A percentile compares a stretch with the other conserved stretches of the same genome.
These are phyloP conservation scores for Nesidiocoris tenuis DNA, from an alignment of 2,888 invertebrate species.

Conservation along the genomic window DNA sequence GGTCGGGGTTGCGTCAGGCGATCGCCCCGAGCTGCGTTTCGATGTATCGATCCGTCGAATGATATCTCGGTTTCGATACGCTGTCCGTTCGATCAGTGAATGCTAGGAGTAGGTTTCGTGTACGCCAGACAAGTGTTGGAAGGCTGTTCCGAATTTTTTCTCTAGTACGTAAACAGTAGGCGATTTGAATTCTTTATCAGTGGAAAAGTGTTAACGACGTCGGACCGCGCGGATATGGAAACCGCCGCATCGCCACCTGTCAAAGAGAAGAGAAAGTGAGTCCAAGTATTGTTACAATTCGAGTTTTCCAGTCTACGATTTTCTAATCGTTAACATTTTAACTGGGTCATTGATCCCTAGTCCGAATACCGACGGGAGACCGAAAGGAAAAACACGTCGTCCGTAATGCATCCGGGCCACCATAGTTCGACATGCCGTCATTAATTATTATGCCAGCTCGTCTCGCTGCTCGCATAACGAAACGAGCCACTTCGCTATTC, in stretches of 20 bases:
- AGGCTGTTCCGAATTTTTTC: no score
- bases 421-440: no score
- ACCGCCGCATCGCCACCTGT: not conserved
- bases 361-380: no score
- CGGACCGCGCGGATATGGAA: slow-evolving; percentile 10
- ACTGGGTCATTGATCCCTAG: slow-evolving; percentile 32
- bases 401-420: no score
- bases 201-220: not conserved
- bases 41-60: slow-evolving; percentile 27
- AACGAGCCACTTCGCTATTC: no score
- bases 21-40: not conserved
- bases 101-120: slow-evolving; percentile 11
- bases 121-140: no score
- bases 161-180: not conserved
- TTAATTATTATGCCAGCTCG: no score
- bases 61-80: slow-evolving; percentile 23
- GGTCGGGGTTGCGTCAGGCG: not conserved
- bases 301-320: slow-evolving; percentile 14
- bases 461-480: no score
- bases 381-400: no score
- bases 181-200: not conserved
- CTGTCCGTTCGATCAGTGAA: slow-evolving; percentile 1
- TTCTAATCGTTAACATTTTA: not conserved
- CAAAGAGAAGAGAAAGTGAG: slow-evolving; percentile 36
- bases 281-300: slow-evolving; percentile 7